Percentiles rank a stretch among this genome's conserved stretches.
Conservation (phyloP, 2,797 vertebrate genomes). For the Fundulus diaphanus region DNA sequence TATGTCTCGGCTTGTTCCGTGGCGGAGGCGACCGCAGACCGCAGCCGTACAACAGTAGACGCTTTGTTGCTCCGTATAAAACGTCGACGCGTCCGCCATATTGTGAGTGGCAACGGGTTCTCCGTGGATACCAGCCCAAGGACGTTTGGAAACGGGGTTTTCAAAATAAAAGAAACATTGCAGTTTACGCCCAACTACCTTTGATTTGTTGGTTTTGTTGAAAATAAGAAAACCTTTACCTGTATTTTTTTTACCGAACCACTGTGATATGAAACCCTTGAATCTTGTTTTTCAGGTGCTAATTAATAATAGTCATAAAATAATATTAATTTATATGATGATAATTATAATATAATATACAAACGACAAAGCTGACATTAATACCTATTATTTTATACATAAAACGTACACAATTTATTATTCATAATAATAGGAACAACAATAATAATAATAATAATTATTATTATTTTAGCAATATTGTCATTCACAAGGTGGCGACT, state of each 20-base stretch:
- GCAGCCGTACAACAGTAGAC: background rate
- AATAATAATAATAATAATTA: background rate
- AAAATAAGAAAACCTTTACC: background rate
- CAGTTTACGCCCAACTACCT: background rate
- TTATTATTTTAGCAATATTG: background rate
- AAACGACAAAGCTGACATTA: background rate
- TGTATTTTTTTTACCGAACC: background rate
- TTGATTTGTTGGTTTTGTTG: background rate
- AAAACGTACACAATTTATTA: background rate
- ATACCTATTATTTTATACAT: background rate
- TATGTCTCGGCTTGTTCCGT: background rate
- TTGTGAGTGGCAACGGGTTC: background rate
- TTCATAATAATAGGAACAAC: no score
- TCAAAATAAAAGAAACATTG: background rate
- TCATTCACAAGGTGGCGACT: background rate
- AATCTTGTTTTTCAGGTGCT: background rate
- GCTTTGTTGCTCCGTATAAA: background rate
- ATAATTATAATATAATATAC: background rate
- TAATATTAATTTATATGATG: background rate
- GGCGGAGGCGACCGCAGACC: background rate
- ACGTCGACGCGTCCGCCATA: background rate
- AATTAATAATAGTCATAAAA: background rate
- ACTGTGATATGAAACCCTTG: background rate
- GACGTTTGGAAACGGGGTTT: background rate
- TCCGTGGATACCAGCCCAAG: background rate